A percentile compares a stretch with the other conserved stretches of the same genome.
Evolutionary conservation across 2,797 vertebrate genomes (phyloP).

Genomic region (Neosilurus hyrtlii): DNA sequence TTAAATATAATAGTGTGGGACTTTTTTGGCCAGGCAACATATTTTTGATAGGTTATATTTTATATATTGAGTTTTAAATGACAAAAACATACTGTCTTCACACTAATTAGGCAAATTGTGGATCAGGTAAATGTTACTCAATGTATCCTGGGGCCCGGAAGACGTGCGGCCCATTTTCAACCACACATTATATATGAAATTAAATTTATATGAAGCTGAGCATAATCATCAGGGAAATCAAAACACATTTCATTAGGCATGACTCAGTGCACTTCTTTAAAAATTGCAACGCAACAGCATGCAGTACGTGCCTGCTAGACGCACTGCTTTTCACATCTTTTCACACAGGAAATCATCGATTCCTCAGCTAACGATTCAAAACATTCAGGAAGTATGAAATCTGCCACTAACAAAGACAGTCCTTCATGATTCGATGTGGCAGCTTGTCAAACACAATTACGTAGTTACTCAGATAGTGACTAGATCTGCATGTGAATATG

Average conservation of each 20-base stretch:
- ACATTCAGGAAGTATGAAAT: not conserved
- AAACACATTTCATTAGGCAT: not conserved
- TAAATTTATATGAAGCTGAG: not conserved
- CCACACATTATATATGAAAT: not conserved
- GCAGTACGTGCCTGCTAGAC: not conserved
- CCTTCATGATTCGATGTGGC: not conserved
- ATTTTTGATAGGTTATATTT: too few relatives aligned
- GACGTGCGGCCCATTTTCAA: not conserved
- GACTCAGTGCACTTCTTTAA: not conserved
- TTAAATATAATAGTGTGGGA: too few relatives aligned
- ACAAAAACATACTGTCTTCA: not conserved
- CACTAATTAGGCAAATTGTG: not conserved
- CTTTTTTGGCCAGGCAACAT: too few relatives aligned
- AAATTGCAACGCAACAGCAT: not conserved
- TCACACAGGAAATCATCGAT: not conserved
- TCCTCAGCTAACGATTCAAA: not conserved
- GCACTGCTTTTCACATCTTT: not conserved
- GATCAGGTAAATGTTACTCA: not conserved
- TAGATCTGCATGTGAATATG: not conserved
- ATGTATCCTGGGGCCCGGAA: not conserved
- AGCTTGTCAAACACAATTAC: slow-evolving; percentile 16
- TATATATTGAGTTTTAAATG: too few relatives aligned
- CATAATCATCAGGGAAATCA: not conserved
- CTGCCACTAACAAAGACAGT: not conserved
- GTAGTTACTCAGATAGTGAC: not conserved